Base-by-base conservation (phyloP, 2,888 invertebrate species). In the Hirtodrosophila alboralis region DNA sequence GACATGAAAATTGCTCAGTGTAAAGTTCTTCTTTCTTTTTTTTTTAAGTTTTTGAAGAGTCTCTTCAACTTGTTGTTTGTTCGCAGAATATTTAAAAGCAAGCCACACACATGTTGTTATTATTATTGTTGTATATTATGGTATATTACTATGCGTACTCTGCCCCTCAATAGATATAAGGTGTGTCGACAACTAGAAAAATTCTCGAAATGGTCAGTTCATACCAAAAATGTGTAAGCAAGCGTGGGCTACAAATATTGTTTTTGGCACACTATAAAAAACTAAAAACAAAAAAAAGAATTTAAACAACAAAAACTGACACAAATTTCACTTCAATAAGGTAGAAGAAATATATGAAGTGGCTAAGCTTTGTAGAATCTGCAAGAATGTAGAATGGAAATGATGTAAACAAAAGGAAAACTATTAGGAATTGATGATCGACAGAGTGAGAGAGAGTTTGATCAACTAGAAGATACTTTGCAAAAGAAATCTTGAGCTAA, bases 1-100 rank as follows among this genome's bases (percentile, higher is more conserved):
- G 85, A 81, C 83, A 86, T 84, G 83, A 84, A 83, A 83, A 83
- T 83, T 83, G 85, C 72, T 54, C 38, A 53, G 62, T 37, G 47
- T 44, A 61, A 62, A 63, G 58, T 68, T 56, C 37, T 51, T 8
- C n/a, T n/a, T n/a, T n/a, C n/a, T n/a, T n/a, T n/a, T n/a, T n/a
- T n/a, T n/a, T n/a, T n/a, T n/a, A n/a, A n/a, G n/a, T n/a, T n/a
- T n/a, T n/a, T n/a, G n/a, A 12, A 43, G 59, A 57, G n/a, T n/a
- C n/a, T n/a, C 49, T 43, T 49, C 27, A 54, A 36, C 33, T 16
- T 16, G 51, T 28, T 44, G 61, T 68, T 59, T 78, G 52, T 59
- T 61, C 58, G 53, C 62, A 64, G 78, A 74, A 78, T 78, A 65
- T 70, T 74, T 66, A 74, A 77, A 49, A 48, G 69, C 86, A n/a